A percentile compares a stretch with the other conserved stretches of the same genome.
phyloP scores from a whole-genome alignment of 92 coral and sea anemone species.

The Bergia puertoricense region DNA sequence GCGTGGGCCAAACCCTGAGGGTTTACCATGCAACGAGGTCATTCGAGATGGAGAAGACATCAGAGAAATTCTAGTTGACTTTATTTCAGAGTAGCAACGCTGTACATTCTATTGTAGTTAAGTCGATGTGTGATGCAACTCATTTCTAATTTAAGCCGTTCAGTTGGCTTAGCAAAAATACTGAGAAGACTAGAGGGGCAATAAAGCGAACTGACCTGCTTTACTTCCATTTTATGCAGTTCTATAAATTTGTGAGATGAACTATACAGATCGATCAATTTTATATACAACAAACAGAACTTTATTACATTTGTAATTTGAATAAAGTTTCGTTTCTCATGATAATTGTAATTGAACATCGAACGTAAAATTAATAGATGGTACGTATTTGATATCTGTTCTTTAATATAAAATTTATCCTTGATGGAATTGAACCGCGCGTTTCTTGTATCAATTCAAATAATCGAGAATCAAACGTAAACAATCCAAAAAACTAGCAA shows the following conservation, averaged over 20 bases:
- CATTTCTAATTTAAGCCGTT: neutral
- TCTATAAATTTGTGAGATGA: neutral
- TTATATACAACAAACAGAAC: neutral
- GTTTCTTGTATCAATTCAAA: no score
- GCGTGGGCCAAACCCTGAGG: neutral
- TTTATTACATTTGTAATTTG: neutral
- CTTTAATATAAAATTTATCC: neutral
- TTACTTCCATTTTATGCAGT: neutral
- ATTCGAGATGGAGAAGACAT: conserved; percentile 51
- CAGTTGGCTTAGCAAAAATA: no score
- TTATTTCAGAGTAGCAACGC: neutral
- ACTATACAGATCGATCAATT: neutral
- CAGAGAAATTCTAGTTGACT: conserved; percentile 49
- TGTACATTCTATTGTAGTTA: neutral
- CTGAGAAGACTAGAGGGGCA: conserved; percentile 2
- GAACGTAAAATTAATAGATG: neutral
- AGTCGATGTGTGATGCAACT: conserved; percentile 3
- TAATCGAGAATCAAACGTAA: neutral
- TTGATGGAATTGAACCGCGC: neutral
- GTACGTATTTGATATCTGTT: neutral
- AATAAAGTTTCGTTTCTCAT: neutral
- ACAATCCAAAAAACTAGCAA: conserved; percentile 3
- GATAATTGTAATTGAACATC: neutral
- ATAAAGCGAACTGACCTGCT: neutral
- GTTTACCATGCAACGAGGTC: conserved; percentile 8